Percentiles rank a stretch among this genome's conserved stretches.
These are phyloP conservation scores for Aldabrachelys gigantea DNA, from an alignment of 2,113 vertebrate genomes.

Conservation along the genomic window DNA sequence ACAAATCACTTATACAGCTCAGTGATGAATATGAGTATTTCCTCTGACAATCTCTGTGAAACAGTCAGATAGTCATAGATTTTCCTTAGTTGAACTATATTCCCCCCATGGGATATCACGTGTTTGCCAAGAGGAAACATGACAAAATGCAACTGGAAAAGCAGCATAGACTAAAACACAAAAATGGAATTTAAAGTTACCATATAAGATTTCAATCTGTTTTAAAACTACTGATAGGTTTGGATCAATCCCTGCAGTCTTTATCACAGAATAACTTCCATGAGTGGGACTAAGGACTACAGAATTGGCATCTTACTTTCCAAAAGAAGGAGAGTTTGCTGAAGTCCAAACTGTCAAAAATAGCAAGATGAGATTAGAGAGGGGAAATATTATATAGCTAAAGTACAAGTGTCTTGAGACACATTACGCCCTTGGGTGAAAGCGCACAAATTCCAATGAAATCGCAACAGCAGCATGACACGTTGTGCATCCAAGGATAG, in stretches of 20 bases:
- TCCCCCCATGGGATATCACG: not conserved
- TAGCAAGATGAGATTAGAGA: constrained; percentile 33
- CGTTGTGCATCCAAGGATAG: not conserved
- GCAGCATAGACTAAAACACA: constrained; percentile 60
- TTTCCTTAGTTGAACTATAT: constrained; percentile 31
- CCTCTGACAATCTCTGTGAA: constrained; percentile 38
- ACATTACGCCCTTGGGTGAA: constrained; percentile 18
- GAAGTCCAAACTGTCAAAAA: constrained; percentile 27
- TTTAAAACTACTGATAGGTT: not conserved
- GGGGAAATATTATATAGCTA: constrained; percentile 19
- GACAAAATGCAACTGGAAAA: constrained; percentile 63
- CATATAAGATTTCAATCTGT: constrained; percentile 23
- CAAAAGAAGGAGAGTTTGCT: not conserved
- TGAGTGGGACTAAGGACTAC: not conserved
- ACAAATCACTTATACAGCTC: not conserved
- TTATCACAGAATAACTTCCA: not conserved
- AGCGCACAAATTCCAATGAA: constrained; percentile 21
- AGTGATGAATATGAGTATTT: constrained; percentile 41
- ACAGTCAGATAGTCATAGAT: constrained; percentile 40
- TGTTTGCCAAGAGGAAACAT: constrained; percentile 63
- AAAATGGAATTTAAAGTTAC: constrained; percentile 26
- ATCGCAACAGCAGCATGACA: not conserved
- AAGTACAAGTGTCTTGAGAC: not conserved
- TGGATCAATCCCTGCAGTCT: not conserved
- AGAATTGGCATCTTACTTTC: constrained; percentile 9